Conservation (phyloP, 2,797 vertebrate genomes). For the Amblyraja radiata region DNA sequence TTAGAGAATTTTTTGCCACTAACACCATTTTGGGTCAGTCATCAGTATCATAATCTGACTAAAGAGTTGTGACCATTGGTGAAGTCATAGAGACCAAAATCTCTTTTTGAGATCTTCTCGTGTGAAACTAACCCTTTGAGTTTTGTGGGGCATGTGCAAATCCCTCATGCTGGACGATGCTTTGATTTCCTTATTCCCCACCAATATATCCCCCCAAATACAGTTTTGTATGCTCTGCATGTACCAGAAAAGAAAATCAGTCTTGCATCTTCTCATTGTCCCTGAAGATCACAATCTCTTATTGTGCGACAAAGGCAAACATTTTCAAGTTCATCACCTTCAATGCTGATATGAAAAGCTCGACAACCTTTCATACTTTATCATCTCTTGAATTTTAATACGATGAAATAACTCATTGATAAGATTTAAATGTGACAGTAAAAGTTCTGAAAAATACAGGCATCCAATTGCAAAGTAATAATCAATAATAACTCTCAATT, state of each 20-base stretch:
- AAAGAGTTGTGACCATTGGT: background rate
- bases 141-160: background rate
- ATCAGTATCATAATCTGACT: background rate
- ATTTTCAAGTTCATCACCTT: background rate
- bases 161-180: background rate
- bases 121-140: background rate
- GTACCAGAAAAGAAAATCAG: background rate
- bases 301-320: background rate
- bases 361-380: background rate
- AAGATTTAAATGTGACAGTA: background rate
- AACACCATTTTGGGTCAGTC: too few relatives aligned
- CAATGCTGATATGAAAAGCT: background rate
- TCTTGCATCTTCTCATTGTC: background rate
- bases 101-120: background rate
- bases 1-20: too few relatives aligned
- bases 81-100: too few relatives aligned
- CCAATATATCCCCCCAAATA: background rate
- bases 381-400: background rate
- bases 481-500: background rate
- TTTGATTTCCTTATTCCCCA: background rate
- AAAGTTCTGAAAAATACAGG: background rate
- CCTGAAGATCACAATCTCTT: background rate
- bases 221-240: background rate
- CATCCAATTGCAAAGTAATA: background rate
- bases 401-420: background rate